A percentile compares a stretch with the other conserved stretches of the same genome.
These are phyloP conservation scores for Oxystoma pomonae DNA, from an alignment of 2,888 invertebrate genomes.

Conservation along the genomic window DNA sequence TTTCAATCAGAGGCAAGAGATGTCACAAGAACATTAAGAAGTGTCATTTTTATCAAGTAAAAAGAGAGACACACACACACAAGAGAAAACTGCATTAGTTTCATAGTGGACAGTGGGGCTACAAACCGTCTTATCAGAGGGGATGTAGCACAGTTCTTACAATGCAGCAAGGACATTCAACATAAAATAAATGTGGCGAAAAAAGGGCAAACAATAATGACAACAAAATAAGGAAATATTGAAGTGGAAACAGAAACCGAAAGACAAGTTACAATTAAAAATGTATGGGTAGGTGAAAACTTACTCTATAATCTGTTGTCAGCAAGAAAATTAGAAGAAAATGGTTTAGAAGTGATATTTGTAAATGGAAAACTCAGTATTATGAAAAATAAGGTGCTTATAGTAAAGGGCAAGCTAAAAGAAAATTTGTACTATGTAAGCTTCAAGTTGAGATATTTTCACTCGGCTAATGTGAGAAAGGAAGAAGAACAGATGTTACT, in stretches of 20 bases:
- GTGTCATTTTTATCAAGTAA: too few species aligned
- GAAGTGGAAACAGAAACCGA: slow-evolving; percentile 19
- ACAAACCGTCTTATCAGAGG: slow-evolving; percentile 27
- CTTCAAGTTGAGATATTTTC: not conserved
- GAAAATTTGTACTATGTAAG: too few species aligned
- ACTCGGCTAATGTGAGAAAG: not conserved
- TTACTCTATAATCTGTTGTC: slow-evolving; percentile 26
- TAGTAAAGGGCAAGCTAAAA: slow-evolving; percentile 18
- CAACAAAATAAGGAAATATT: slow-evolving; percentile 25
- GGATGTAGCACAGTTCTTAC: slow-evolving; percentile 17
- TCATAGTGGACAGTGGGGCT: slow-evolving; percentile 29
- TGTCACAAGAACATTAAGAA: too few species aligned
- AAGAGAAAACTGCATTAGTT: slow-evolving; percentile 18
- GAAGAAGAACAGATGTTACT: slow-evolving; percentile 13
- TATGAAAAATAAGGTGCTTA: slow-evolving; percentile 12
- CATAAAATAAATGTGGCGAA: slow-evolving; percentile 28
- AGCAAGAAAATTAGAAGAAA: slow-evolving; percentile 25
- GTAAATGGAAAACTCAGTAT: slow-evolving; percentile 20
- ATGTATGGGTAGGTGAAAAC: slow-evolving; percentile 25
- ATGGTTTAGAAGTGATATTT: slow-evolving; percentile 23
- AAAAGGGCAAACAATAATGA: slow-evolving; percentile 22
- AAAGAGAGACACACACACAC: too few species aligned
- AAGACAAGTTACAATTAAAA: slow-evolving; percentile 14
- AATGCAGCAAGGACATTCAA: slow-evolving; percentile 16
- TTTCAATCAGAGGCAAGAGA: too few species aligned